Evolutionary conservation across 2,797 vertebrate genomes (phyloP), one percentile per base, ranked within the genome.

Genomic region (Parotocinclus haroldoi): DNA sequence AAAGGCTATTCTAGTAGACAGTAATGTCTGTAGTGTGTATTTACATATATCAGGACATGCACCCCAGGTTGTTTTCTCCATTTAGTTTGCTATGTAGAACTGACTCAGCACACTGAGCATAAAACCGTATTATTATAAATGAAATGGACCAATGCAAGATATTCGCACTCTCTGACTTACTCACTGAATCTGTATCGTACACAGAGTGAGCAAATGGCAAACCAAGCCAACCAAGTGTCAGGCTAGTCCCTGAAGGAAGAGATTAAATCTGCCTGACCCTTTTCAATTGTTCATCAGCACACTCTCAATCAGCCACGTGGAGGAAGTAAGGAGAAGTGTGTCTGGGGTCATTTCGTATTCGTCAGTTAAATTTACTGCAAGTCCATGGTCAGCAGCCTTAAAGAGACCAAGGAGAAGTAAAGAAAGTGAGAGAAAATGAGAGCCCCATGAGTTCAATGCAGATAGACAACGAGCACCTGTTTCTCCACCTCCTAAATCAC

Each of bases 381-480:
- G 66, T 62, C 68, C 68, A 58, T 46, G 69, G 72, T 78, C 71
- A 77, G 70, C 44, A 58, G 66, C 52, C 54, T 58, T 39, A 46
- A 50, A 53, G 55, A 38, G 46, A 37, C 1, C 3, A 8, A 56
- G 61, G 63, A 19, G 10, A 65, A 45, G 53, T 17, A 19, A 46
- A 42, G 39, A 18, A 52, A 48, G 40, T 58, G 62, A 58, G 44
- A 59, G 58, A 44, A 52, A 13, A 19, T 36, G 39, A 55, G 53
- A n/a, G 63, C 76, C 77, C 72, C 65, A 45, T 16, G 82, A 81
- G 83, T 67, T 75, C 70, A 79, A 82, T 84, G 79, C 63, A 63
- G 79, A 80, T 85, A 86, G 81, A 85, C 81, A 85, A 86, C 79
- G 76, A 68, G 75, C 74, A 78, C 77, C 69, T 73, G 27, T 82